Conservation (phyloP, 1,140 invertebrate species). For the Magallana gigas region DNA sequence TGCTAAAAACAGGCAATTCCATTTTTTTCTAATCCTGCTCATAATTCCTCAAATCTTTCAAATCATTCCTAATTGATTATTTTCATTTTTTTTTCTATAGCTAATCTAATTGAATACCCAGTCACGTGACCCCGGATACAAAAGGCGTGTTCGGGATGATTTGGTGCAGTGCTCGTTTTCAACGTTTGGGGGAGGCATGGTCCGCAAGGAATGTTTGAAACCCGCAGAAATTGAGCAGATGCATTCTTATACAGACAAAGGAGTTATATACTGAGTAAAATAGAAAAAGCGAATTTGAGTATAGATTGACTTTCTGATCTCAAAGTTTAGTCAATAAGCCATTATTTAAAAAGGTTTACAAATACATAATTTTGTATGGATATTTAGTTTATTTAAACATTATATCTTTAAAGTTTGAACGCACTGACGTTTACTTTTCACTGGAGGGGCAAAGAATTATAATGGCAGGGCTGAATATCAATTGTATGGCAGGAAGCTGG, state of each 20-base stretch:
- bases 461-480: background rate
- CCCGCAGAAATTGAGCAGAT: constrained; percentile 44
- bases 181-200: constrained; percentile 2
- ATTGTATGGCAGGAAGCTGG: constrained; percentile 39
- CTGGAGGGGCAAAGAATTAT: constrained; percentile 4
- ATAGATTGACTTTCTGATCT: constrained; percentile 49
- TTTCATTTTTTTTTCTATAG: constrained; percentile 4
- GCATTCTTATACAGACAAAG: constrained; percentile 31
- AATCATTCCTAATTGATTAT: constrained; percentile 12
- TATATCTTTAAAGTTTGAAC: constrained; percentile 46
- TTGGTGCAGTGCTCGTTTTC: constrained; percentile 17
- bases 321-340: constrained; percentile 48
- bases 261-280: constrained; percentile 32
- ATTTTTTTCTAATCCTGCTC: background rate
- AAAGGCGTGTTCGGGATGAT: constrained; percentile 10
- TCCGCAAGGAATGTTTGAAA: constrained; percentile 35
- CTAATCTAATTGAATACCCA: constrained; percentile 23
- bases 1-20: background rate
- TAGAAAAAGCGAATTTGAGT: constrained; percentile 32
- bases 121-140: background rate
- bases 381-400: constrained; percentile 48
- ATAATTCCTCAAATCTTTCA: constrained; percentile 15
- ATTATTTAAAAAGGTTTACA: constrained; percentile 48
- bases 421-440: constrained; percentile 24
- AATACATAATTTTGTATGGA: constrained; percentile 46